These are phyloP conservation scores for Phytoseiulus persimilis DNA, from an alignment of 2,888 invertebrate species.

Conservation along the genomic window DNA sequence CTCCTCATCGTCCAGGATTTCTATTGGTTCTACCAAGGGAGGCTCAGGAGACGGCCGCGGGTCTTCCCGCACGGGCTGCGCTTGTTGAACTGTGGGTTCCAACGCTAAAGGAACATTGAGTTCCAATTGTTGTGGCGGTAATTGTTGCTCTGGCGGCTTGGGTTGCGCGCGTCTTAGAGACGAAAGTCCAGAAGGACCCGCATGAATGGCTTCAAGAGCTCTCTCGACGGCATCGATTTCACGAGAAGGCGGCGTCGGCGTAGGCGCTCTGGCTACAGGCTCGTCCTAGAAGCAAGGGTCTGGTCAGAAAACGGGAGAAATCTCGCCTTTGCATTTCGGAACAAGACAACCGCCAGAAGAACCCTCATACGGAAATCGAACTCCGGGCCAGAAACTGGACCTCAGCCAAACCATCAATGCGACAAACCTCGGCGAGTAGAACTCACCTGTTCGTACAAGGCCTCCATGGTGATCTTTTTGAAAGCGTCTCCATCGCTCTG, in stretches of 20 bases:
- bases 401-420: not conserved
- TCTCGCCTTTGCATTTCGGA: not conserved
- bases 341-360: not conserved
- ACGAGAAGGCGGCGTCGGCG: not conserved
- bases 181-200: not conserved
- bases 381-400: not conserved
- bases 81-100: not conserved
- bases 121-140: not conserved
- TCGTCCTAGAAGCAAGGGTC: not conserved
- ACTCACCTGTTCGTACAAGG: conserved; percentile 14
- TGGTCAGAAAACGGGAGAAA: not conserved
- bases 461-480: conserved; percentile 19
- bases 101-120: not conserved
- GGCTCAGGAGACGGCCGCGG: not conserved
- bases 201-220: conserved; percentile 27
- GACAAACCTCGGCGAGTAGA: not conserved
- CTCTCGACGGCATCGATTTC: conserved; percentile 28
- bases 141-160: not conserved
- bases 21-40: not conserved
- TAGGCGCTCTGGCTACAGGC: not conserved
- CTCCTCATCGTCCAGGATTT: not conserved
- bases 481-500: not conserved
- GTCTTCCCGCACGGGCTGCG: not conserved
- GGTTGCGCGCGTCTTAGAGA: not conserved
- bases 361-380: too few species aligned